phyloP scores from a whole-genome alignment of 2,888 invertebrate genomes.

The Brachyptera putata region DNA sequence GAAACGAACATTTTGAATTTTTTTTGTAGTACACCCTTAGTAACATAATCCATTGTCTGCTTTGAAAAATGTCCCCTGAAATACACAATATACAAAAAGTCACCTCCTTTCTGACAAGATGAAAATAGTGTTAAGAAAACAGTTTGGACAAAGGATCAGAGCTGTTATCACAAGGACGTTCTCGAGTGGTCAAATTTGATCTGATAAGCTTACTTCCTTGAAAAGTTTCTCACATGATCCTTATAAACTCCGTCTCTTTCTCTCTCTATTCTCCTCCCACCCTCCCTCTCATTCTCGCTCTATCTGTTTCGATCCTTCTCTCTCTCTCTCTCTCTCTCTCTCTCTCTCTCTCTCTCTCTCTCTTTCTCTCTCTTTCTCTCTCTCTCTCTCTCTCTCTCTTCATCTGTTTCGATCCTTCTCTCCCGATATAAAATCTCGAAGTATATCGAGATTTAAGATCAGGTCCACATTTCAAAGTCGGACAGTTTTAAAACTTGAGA shows the following conservation, averaged over 20 bases:
- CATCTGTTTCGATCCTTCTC: background rate
- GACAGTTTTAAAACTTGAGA: slow-evolving; percentile 20
- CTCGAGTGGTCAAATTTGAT: slow-evolving; percentile 18
- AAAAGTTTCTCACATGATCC: background rate
- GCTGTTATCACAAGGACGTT: slow-evolving; percentile 8
- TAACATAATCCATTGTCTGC: no score
- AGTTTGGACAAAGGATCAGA: background rate
- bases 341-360: background rate
- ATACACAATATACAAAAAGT: no score
- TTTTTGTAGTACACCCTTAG: no score
- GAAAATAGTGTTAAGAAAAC: background rate
- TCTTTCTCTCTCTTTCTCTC: background rate
- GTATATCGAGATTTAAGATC: slow-evolving; percentile 14
- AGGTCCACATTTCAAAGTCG: slow-evolving; percentile 4
- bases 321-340: background rate
- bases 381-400: background rate
- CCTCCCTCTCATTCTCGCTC: background rate
- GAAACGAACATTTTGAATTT: no score
- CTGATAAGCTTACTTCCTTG: background rate
- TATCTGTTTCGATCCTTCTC: background rate
- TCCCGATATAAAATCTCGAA: slow-evolving; percentile 4
- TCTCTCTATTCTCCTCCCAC: background rate
- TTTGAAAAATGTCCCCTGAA: no score
- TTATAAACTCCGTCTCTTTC: background rate
- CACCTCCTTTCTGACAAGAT: slow-evolving; percentile 1